Conservation (phyloP, 2,888 invertebrate species). For the Andrena bicolor region DNA sequence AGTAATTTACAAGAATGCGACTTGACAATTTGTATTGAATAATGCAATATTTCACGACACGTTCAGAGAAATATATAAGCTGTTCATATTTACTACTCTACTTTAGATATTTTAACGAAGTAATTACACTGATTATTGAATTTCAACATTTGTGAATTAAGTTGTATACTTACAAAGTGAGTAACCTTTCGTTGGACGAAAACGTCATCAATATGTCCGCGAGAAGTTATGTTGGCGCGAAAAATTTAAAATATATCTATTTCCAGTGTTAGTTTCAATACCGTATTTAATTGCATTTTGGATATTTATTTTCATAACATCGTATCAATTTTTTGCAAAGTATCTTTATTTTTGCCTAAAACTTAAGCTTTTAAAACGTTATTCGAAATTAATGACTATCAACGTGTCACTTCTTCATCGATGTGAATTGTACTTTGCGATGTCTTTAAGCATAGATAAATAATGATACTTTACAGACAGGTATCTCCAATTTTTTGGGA, state of each 20-base stretch:
- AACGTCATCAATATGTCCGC: conserved; percentile 43
- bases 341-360: not conserved
- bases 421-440: conserved; percentile 55
- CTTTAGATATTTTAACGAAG: not conserved
- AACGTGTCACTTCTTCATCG: not conserved
- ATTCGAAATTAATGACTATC: not conserved
- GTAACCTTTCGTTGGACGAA: not conserved
- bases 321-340: not conserved
- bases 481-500: no score
- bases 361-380: not conserved
- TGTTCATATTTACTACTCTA: not conserved
- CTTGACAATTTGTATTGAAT: no score
- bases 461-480: no score
- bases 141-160: not conserved
- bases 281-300: not conserved
- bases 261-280: not conserved
- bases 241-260: conserved; percentile 9
- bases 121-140: not conserved
- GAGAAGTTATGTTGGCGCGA: conserved; percentile 19
- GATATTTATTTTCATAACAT: not conserved
- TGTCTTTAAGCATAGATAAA: conserved; percentile 25
- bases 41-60: no score
- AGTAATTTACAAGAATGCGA: no score
- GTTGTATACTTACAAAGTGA: not conserved
- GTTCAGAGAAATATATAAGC: not conserved